Base-by-base conservation (phyloP, 2,113 vertebrate genomes). In the Poeciliopsis prolifica region DNA sequence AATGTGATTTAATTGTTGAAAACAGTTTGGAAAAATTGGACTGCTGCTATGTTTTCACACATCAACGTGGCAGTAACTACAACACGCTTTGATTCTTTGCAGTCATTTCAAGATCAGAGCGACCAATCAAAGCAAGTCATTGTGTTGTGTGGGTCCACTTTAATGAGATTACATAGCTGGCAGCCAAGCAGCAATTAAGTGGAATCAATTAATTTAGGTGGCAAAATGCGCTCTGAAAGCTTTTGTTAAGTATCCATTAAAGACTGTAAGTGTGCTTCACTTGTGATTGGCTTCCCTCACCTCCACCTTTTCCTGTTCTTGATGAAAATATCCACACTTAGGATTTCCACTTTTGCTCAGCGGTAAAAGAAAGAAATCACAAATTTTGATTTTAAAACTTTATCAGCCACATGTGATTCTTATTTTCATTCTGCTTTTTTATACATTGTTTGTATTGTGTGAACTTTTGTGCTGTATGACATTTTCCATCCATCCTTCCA, bases 141-240 rank as follows among this genome's bases (percentile, higher is more conserved):
- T 66, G 37, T 79, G 15, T n/a, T n/a, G n/a, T 40, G n/a, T 40
- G 58, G 51, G 60, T 74, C 28, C 44, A 70, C 40, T 71, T 81
- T 79, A 81, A 72, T 79, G 61, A 75, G 73, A 77, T 79, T 79
- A 79, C 78, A 71, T 68, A 54, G 78, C 78, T 67, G 68, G 69
- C 78, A 74, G 78, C 69, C 66, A 81, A 78, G 62, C 66, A 65
- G 33, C 75, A 81, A 83, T 76, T 86, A 70, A 65, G 63, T 71
- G n/a, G 62, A 78, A 86, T 73, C 74, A 78, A 88, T 85, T 72
- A 70, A 74, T 88, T 78, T 54, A 67, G 61, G 30, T 44, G 74
- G 58, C 29, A 72, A 79, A 78, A 80, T 65, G 60, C 68, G 33
- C 37, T 73, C 68, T 68, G 42, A 67, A 83, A 83, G 78, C 65